Percentiles rank a stretch among this genome's conserved stretches.
Conservation (phyloP, 2,888 invertebrate species). For the Polydrusus tereticollis region DNA sequence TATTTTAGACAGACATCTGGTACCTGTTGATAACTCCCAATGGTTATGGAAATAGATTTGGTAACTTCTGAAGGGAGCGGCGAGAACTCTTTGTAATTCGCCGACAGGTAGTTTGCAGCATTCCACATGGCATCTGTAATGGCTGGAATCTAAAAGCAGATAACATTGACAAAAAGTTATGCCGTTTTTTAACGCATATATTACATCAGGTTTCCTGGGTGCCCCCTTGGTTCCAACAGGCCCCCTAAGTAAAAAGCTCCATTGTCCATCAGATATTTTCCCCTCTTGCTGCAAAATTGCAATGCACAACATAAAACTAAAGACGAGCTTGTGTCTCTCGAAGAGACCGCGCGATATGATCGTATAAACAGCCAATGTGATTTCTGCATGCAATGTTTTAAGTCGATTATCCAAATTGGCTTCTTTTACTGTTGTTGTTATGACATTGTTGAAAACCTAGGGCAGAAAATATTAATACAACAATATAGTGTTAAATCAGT, state of each 20-base stretch:
- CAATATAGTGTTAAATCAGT: neutral
- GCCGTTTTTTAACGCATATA: constrained; percentile 47
- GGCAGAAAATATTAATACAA: constrained; percentile 40
- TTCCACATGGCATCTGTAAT: constrained; percentile 81
- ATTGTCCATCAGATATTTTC: constrained; percentile 74
- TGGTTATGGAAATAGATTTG: constrained; percentile 70
- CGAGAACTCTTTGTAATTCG: constrained; percentile 71
- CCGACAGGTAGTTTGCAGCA: constrained; percentile 74
- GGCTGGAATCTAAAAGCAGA: constrained; percentile 67
- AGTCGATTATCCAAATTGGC: constrained; percentile 73
- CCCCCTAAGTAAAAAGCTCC: constrained; percentile 85
- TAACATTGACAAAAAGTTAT: neutral
- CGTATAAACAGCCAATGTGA: constrained; percentile 84
- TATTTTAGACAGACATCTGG: neutral
- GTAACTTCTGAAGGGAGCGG: constrained; percentile 71
- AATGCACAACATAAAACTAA: constrained; percentile 85
- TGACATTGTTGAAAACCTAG: constrained; percentile 85
- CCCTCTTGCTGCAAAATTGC: constrained; percentile 79
- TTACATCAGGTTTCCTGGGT: constrained; percentile 46
- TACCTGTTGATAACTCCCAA: constrained; percentile 66
- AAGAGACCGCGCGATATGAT: constrained; percentile 93
- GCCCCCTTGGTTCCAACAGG: constrained; percentile 65
- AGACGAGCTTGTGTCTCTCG: constrained; percentile 91
- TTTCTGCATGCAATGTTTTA: constrained; percentile 79
- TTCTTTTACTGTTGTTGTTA: constrained; percentile 79